These are phyloP conservation scores for Papilio aristodemus DNA, from an alignment of 1,140 invertebrate genomes.

Conservation along the genomic window DNA sequence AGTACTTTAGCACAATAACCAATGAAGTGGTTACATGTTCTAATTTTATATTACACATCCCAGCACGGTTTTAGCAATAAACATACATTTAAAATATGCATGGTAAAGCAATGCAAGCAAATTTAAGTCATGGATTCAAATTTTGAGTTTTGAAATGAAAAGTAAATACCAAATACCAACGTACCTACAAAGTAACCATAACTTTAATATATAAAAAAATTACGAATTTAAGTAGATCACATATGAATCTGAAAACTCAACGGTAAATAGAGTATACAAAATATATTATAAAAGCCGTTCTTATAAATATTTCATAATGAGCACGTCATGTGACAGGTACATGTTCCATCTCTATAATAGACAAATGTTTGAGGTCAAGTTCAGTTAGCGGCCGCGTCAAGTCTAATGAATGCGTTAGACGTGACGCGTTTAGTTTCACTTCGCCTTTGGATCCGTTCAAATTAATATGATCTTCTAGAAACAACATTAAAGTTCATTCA, in stretches of 20 bases:
- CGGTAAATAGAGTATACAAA: too few relatives aligned
- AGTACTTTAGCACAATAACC: constrained; percentile 9
- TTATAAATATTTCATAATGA: too few relatives aligned
- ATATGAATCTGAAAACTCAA: too few relatives aligned
- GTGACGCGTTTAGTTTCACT: constrained; percentile 17
- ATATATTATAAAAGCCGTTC: too few relatives aligned
- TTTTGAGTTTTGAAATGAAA: too few relatives aligned
- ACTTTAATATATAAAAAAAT: neutral
- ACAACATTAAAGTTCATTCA: neutral
- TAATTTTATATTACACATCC: neutral
- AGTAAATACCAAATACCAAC: too few relatives aligned
- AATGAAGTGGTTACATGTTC: neutral
- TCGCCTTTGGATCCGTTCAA: constrained; percentile 43
- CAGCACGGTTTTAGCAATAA: neutral
- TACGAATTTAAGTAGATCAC: too few relatives aligned
- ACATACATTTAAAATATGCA: too few relatives aligned
- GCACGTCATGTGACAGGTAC: too few relatives aligned
- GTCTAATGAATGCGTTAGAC: constrained; percentile 16
- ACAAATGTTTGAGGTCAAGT: constrained; percentile 17
- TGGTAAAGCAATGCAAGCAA: too few relatives aligned
- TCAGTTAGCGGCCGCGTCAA: neutral
- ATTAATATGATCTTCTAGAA: constrained; percentile 40
- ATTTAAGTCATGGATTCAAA: too few relatives aligned
- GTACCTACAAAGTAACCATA: neutral
- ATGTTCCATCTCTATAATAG: neutral